Conservation (phyloP, 2,113 vertebrate genomes). For the Meriones unguiculatus region DNA sequence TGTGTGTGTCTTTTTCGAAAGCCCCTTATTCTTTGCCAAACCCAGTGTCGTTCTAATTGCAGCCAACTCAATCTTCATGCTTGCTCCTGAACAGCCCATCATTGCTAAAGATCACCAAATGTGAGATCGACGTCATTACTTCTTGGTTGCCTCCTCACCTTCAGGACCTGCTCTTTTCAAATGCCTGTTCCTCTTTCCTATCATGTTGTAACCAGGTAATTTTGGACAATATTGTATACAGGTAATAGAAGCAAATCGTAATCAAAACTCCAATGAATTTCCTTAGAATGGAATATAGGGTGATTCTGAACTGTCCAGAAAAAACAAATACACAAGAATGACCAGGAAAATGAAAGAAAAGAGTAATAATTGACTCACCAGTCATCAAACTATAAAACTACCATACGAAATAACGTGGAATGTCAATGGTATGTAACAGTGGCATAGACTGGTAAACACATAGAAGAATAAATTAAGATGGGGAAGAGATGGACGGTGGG, state of each 20-base stretch:
- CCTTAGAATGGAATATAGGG: slow-evolving; percentile 10
- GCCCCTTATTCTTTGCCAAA: background rate
- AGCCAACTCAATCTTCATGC: background rate
- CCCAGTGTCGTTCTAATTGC: background rate
- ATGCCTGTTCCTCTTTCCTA: background rate
- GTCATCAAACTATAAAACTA: background rate
- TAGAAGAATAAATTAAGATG: slow-evolving; percentile 48
- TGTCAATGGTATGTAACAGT: background rate
- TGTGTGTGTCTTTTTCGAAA: too few species aligned
- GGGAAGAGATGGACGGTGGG: too few species aligned
- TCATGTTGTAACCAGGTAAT: background rate
- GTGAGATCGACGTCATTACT: background rate
- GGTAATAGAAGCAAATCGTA: slow-evolving; percentile 39
- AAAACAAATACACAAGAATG: slow-evolving; percentile 21
- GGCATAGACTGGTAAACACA: background rate
- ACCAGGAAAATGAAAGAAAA: slow-evolving; percentile 45
- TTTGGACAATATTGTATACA: background rate
- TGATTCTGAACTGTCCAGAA: background rate
- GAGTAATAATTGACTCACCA: background rate
- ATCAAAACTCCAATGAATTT: background rate
- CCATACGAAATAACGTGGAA: background rate
- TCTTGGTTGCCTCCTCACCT: background rate
- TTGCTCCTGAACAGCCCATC: background rate
- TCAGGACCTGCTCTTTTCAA: background rate
- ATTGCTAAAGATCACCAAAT: background rate